Evolutionary conservation across 2,113 vertebrate genomes (phyloP).

Genomic region (Sebastes fasciatus): DNA sequence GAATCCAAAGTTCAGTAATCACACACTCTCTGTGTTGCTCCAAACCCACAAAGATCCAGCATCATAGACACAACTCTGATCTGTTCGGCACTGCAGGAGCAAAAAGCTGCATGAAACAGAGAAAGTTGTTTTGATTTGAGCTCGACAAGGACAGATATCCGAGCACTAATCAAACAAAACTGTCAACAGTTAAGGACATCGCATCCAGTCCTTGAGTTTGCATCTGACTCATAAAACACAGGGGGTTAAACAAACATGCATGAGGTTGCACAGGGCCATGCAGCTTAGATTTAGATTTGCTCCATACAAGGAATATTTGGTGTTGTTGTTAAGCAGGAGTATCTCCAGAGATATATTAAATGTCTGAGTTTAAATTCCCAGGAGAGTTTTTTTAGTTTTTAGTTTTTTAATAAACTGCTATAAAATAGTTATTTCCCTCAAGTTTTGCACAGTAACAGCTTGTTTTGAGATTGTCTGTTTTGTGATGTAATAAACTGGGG

Average conservation of each 20-base stretch:
- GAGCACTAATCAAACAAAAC: background rate
- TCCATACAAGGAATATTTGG: conserved; percentile 10
- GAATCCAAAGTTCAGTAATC: conserved; percentile 67
- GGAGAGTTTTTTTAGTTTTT: background rate
- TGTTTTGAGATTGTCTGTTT: background rate
- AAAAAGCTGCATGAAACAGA: background rate
- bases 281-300: background rate
- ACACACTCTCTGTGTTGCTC: background rate
- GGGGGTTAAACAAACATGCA: background rate
- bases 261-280: too few species aligned
- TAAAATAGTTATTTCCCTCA: background rate
- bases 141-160: too few species aligned
- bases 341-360: background rate
- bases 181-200: background rate
- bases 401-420: background rate
- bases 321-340: background rate
- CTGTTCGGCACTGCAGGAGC: background rate
- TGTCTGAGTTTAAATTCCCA: conserved; percentile 9
- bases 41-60: background rate
- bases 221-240: background rate
- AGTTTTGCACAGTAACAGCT: background rate
- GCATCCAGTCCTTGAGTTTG: conserved; percentile 5
- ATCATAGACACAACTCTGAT: background rate
- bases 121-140: background rate
- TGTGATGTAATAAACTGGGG: background rate